phyloP scores from a whole-genome alignment of 2,888 invertebrate species.

The Leucania comma region DNA sequence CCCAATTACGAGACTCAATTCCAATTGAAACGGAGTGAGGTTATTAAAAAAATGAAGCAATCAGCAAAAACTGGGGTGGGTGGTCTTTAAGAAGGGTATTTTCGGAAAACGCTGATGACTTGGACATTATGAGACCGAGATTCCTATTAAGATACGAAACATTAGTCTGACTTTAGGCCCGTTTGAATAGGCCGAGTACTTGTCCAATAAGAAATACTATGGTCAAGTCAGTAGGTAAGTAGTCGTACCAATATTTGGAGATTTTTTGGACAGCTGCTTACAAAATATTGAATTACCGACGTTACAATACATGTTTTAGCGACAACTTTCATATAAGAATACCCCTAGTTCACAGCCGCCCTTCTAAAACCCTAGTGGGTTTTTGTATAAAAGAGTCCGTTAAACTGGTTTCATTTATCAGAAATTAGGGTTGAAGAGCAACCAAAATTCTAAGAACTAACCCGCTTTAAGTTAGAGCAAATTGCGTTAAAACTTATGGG shows the following conservation, averaged over 20 bases:
- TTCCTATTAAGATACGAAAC: conserved; percentile 89
- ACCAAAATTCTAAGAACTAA: conserved; percentile 25
- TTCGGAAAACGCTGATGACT: conserved; percentile 89
- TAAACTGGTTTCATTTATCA: conserved; percentile 28
- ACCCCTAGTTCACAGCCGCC: background rate
- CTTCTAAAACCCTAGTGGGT: background rate
- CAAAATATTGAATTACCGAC: background rate
- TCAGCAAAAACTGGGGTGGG: conserved; percentile 79
- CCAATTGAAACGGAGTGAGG: conserved; percentile 73
- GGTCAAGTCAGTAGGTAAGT: conserved; percentile 13
- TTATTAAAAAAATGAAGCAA: conserved; percentile 83
- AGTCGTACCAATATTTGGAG: too few relatives aligned
- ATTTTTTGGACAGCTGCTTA: background rate
- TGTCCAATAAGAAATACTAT: conserved; percentile 50
- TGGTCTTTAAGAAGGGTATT: conserved; percentile 77
- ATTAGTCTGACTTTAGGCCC: conserved; percentile 83
- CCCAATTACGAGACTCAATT: conserved; percentile 73
- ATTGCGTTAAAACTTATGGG: conserved; percentile 37
- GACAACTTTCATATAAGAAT: background rate
- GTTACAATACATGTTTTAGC: background rate
- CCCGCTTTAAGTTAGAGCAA: conserved; percentile 18
- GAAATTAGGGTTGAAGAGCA: conserved; percentile 17
- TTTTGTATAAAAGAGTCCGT: background rate
- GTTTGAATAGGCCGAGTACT: conserved; percentile 67
- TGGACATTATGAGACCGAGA: conserved; percentile 87